Evolutionary conservation across 2,797 vertebrate genomes (phyloP).

Genomic region (Poeciliopsis infans): DNA sequence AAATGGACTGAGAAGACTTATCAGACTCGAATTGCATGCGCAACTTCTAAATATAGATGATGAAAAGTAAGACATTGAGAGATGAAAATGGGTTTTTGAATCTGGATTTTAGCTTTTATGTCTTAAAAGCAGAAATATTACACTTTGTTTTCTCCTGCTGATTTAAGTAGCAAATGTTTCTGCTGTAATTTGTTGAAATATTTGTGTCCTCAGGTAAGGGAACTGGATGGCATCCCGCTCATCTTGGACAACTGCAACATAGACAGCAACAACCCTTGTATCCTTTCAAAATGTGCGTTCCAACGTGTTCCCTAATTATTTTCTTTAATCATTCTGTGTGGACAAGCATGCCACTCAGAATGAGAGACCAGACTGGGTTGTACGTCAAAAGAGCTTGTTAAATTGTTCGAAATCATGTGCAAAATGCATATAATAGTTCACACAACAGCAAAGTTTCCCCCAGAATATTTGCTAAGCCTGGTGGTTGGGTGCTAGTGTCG

Average conservation of each 20-base stretch:
- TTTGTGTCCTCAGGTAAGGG: conserved; percentile 82
- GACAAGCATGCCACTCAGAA: background rate
- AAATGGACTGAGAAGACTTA: background rate
- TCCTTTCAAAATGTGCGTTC: conserved; percentile 80
- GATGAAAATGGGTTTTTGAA: background rate
- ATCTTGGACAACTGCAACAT: conserved; percentile 95
- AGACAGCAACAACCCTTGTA: conserved; percentile 98
- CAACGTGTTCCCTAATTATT: no score
- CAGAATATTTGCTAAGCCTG: no score
- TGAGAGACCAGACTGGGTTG: background rate
- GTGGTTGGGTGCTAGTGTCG: no score
- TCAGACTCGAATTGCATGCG: background rate
- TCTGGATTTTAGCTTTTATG: background rate
- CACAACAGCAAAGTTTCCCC: no score
- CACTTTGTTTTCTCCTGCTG: background rate
- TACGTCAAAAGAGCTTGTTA: no score
- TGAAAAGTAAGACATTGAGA: background rate
- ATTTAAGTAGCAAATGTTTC: background rate
- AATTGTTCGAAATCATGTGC: no score
- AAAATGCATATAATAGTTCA: no score
- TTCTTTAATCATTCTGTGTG: conserved; percentile 1
- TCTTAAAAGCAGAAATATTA: background rate
- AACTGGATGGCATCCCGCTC: conserved; percentile 91
- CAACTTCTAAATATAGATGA: background rate
- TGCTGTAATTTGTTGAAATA: background rate